Conservation (phyloP, 2,888 invertebrate species). For the Tenthredo mesomela region DNA sequence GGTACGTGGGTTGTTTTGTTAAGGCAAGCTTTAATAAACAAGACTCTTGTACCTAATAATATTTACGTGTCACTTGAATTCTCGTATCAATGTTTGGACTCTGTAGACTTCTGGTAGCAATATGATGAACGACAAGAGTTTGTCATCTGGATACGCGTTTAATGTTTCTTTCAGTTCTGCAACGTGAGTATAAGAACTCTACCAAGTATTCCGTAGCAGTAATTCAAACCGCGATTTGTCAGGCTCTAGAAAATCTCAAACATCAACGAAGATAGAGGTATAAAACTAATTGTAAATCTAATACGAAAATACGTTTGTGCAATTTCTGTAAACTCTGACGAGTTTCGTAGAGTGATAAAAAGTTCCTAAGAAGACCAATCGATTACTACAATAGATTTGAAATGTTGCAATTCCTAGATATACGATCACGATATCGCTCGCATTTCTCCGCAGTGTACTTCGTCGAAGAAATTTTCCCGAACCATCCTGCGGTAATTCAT, state of each 20-base stretch:
- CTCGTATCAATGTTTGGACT: constrained; percentile 47
- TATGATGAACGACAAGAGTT: constrained; percentile 5
- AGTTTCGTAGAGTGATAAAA: background rate
- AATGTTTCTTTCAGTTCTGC: constrained; percentile 2
- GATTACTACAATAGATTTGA: background rate
- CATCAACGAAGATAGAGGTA: background rate
- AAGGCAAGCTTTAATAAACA: constrained; percentile 37
- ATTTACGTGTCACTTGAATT: constrained; percentile 50
- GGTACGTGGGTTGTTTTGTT: constrained; percentile 44
- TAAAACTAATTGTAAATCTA: background rate
- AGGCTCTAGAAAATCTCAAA: background rate
- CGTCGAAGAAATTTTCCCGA: background rate
- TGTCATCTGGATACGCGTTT: background rate
- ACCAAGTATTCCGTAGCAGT: background rate
- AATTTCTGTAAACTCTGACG: background rate
- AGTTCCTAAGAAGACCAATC: background rate
- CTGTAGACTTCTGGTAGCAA: constrained; percentile 1
- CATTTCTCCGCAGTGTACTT: background rate
- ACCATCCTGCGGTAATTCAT: background rate
- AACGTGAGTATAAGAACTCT: background rate
- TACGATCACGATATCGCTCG: background rate
- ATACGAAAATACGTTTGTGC: background rate
- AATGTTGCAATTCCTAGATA: background rate
- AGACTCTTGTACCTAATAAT: constrained; percentile 44
- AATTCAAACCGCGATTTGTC: background rate